A percentile compares a stretch with the other conserved stretches of the same genome.
Conservation (phyloP, 2,797 vertebrate genomes). For the Anomalospiza imberbis region DNA sequence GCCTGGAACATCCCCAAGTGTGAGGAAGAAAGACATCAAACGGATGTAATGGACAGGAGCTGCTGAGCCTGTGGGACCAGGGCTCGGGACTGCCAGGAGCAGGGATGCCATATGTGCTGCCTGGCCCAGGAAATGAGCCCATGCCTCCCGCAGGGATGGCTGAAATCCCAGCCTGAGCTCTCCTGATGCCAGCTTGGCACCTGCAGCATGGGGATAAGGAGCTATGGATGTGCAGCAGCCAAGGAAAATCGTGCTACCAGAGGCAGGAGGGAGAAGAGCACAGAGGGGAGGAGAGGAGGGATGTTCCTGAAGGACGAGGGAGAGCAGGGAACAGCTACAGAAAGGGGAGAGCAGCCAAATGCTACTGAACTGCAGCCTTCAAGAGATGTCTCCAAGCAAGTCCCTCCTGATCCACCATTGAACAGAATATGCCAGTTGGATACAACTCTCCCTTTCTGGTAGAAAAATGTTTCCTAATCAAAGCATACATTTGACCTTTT, state of each 20-base stretch:
- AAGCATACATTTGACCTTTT: not conserved
- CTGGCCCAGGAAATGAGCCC: not conserved
- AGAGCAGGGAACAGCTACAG: not conserved
- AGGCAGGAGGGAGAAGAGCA: not conserved
- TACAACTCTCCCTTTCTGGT: not conserved
- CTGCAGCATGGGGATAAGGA: not conserved
- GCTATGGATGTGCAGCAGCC: not conserved
- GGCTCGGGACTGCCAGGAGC: not conserved
- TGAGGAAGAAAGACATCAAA: not conserved
- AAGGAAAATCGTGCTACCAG: too few species aligned
- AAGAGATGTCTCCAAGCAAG: not conserved
- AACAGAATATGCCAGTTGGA: not conserved
- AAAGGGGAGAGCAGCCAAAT: not conserved
- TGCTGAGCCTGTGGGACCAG: accelerated
- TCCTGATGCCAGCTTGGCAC: not conserved
- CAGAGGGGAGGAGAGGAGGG: not conserved
- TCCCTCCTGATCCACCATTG: not conserved
- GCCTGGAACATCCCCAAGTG: not conserved
- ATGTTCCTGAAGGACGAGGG: not conserved
- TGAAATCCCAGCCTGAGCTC: not conserved
- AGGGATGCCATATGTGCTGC: not conserved
- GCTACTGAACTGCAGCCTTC: not conserved
- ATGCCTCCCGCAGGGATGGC: not conserved
- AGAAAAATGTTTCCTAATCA: not conserved
- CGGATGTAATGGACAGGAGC: not conserved